A percentile compares a stretch with the other conserved stretches of the same genome.
Evolutionary conservation across 1,140 invertebrate genomes (phyloP).

Genomic region (Sesamia nonagrioides): DNA sequence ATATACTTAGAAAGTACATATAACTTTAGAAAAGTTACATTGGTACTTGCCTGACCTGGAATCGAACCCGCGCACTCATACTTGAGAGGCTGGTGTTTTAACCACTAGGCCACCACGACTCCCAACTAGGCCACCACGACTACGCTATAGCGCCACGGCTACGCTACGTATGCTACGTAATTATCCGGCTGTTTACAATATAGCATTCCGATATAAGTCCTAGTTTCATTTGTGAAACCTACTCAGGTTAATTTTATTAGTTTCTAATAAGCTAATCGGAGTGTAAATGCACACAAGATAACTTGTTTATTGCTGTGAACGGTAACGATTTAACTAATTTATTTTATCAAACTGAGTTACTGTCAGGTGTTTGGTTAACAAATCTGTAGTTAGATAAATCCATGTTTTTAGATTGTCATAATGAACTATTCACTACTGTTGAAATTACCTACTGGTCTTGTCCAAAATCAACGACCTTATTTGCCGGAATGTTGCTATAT

Average conservation of each 20-base stretch:
- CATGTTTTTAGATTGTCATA: background rate
- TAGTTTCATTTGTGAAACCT: constrained; percentile 15
- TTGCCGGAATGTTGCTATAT: no score
- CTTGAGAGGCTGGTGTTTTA: no score
- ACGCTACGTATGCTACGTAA: no score
- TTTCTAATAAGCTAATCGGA: constrained; percentile 22
- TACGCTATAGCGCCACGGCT: no score
- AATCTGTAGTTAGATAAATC: background rate
- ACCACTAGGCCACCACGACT: no score
- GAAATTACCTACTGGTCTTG: background rate
- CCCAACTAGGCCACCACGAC: no score
- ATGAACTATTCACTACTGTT: background rate
- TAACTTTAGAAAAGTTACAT: no score
- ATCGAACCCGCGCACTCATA: no score
- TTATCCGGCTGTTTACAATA: no score
- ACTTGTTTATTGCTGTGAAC: background rate
- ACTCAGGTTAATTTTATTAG: constrained; percentile 21
- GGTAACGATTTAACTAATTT: background rate
- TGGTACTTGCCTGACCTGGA: no score
- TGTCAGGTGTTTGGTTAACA: background rate
- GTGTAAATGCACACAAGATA: constrained; percentile 17
- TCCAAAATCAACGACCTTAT: background rate
- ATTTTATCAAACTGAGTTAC: background rate
- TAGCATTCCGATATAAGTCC: background rate
- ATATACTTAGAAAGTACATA: no score